phyloP scores from a whole-genome alignment of 2,797 vertebrate genomes.

The Hirundo rustica region DNA sequence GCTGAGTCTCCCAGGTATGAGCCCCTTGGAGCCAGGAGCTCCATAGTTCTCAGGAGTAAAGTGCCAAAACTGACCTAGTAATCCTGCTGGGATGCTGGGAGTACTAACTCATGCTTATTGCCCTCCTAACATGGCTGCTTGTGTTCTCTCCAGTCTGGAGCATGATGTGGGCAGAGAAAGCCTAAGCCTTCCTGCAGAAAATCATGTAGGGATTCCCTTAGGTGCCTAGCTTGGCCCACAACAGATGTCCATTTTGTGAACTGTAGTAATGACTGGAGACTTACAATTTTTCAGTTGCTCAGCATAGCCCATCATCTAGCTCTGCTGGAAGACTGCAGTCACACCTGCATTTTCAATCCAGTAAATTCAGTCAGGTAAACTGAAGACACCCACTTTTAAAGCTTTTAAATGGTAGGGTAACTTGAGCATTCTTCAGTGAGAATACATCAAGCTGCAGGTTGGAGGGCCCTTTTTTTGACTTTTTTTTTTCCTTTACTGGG shows the following conservation, averaged over 20 bases:
- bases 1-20: background rate
- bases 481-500: too few relatives aligned
- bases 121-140: background rate
- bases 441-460: background rate
- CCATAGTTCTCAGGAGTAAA: background rate
- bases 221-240: fast-evolving
- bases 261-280: fast-evolving
- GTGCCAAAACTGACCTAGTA: background rate
- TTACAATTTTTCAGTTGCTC: background rate
- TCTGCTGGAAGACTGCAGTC: background rate
- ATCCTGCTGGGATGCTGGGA: background rate
- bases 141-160: background rate
- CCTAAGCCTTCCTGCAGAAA: background rate
- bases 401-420: background rate
- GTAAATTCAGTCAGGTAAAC: background rate
- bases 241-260: background rate
- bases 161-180: background rate
- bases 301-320: too few relatives aligned
- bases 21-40: background rate
- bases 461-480: background rate
- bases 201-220: background rate
- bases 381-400: background rate
- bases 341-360: background rate
- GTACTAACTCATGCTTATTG: background rate
- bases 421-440: background rate